Percentiles rank a stretch among this genome's conserved stretches.
These are phyloP conservation scores for Taphrorychus bicolor DNA, from an alignment of 2,888 invertebrate species.

Conservation along the genomic window DNA sequence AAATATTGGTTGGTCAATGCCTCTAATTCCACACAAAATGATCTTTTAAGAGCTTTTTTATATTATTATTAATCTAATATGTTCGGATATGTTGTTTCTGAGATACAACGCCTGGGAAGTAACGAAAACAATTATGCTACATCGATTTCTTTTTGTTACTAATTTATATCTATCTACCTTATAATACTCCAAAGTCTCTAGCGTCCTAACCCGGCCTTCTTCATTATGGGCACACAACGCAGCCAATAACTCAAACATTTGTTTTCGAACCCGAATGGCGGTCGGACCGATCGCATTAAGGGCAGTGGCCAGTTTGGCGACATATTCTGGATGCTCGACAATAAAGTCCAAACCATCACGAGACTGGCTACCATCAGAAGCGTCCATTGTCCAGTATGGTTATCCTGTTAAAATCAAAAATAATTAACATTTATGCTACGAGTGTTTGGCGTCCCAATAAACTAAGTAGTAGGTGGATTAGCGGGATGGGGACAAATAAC, in stretches of 20 bases:
- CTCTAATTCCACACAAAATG: too few species aligned
- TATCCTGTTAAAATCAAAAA: background rate
- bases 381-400: slow-evolving; percentile 8
- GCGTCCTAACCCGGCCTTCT: slow-evolving; percentile 85
- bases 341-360: slow-evolving; percentile 92
- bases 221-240: slow-evolving; percentile 93
- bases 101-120: too few species aligned
- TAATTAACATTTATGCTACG: too few species aligned
- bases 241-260: slow-evolving; percentile 94
- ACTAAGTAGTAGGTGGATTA: too few species aligned
- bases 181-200: slow-evolving; percentile 90
- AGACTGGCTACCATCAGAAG: slow-evolving; percentile 15
- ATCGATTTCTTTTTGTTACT: too few species aligned
- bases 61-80: too few species aligned
- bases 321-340: slow-evolving; percentile 92
- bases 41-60: too few species aligned
- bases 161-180: slow-evolving; percentile 79
- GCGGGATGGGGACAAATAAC: too few species aligned
- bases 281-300: slow-evolving; percentile 90
- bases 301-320: slow-evolving; percentile 89
- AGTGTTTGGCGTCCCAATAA: too few species aligned
- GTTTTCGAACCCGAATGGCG: slow-evolving; percentile 92
- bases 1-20: too few species aligned
- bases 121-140: too few species aligned
- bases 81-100: too few species aligned